These are phyloP conservation scores for Scaptomyza tumidula DNA, from an alignment of 2,888 invertebrate species.

Conservation along the genomic window DNA sequence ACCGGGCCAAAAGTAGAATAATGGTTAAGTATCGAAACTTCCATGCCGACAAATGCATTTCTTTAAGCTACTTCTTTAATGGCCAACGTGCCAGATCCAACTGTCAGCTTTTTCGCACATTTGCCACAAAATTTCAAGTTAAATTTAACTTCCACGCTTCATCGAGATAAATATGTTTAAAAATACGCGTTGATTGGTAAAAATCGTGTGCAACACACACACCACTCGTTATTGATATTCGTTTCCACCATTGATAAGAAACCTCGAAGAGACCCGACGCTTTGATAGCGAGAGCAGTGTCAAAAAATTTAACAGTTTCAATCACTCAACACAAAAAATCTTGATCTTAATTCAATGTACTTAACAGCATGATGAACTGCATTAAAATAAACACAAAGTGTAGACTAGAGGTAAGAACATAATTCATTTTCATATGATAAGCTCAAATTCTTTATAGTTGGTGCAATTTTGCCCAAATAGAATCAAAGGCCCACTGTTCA, in stretches of 20 bases:
- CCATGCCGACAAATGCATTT: slow-evolving; percentile 27
- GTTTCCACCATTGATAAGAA: slow-evolving; percentile 1
- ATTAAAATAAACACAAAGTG: no score
- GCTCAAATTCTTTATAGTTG: neutral
- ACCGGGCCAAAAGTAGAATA: neutral
- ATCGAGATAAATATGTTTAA: neutral
- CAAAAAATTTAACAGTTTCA: no score
- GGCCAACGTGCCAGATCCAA: slow-evolving; percentile 52
- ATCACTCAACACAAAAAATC: no score
- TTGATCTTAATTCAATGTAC: no score
- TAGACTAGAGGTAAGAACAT: no score
- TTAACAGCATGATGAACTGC: no score
- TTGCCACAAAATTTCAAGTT: slow-evolving; percentile 2
- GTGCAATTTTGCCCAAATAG: neutral
- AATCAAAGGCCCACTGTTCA: slow-evolving; percentile 5
- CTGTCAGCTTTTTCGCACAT: slow-evolving; percentile 40
- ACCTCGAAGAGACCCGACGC: neutral
- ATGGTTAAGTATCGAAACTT: slow-evolving; percentile 8
- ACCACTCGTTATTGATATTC: neutral
- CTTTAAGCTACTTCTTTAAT: slow-evolving; percentile 23
- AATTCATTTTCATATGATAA: no score
- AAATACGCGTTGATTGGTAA: neutral
- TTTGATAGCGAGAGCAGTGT: neutral
- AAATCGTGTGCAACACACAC: neutral
- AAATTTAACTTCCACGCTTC: neutral